These are phyloP conservation scores for Subanguina moxae DNA, from an alignment of 1,140 invertebrate species.

Conservation along the genomic window DNA sequence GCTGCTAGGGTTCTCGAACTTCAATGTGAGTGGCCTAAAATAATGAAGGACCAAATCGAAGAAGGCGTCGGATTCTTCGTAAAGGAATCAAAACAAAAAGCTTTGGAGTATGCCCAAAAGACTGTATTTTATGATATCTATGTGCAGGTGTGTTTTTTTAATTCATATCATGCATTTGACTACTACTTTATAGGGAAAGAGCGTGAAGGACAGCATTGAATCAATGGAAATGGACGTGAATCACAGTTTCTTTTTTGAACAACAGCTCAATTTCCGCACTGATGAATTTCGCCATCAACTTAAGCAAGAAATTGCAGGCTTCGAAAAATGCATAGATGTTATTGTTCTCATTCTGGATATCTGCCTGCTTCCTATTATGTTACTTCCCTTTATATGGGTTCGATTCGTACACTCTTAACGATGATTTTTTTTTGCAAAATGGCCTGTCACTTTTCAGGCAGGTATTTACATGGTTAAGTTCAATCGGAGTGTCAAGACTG, in stretches of 20 bases:
- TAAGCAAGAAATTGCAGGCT: conserved; percentile 24
- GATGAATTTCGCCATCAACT: conserved; percentile 14
- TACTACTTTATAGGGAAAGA: conserved; percentile 20
- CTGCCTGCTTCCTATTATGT: conserved; percentile 14
- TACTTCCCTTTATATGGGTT: conserved; percentile 22
- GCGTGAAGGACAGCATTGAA: conserved; percentile 4
- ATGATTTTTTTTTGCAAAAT: no score
- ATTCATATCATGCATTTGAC: background rate
- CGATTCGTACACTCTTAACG: no score
- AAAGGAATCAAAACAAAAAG: conserved; percentile 38
- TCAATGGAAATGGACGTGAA: conserved; percentile 24
- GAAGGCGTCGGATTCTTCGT: conserved; percentile 40
- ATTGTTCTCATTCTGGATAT: conserved; percentile 11
- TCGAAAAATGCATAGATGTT: conserved; percentile 22
- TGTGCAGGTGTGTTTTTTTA: conserved; percentile 2
- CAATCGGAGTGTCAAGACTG: conserved; percentile 13
- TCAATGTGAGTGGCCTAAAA: conserved; percentile 38
- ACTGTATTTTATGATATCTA: conserved; percentile 35
- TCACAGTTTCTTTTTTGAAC: conserved; percentile 13
- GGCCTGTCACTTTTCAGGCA: conserved; percentile 25
- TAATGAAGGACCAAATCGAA: conserved; percentile 36
- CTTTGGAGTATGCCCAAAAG: conserved; percentile 26
- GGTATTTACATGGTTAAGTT: conserved; percentile 32
- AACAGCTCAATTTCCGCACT: conserved; percentile 13
- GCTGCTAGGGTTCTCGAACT: conserved; percentile 31